Percentiles rank a stretch among this genome's conserved stretches.
These are phyloP conservation scores for Eublepharis macularius DNA, from an alignment of 2,113 vertebrate genomes.

Conservation along the genomic window DNA sequence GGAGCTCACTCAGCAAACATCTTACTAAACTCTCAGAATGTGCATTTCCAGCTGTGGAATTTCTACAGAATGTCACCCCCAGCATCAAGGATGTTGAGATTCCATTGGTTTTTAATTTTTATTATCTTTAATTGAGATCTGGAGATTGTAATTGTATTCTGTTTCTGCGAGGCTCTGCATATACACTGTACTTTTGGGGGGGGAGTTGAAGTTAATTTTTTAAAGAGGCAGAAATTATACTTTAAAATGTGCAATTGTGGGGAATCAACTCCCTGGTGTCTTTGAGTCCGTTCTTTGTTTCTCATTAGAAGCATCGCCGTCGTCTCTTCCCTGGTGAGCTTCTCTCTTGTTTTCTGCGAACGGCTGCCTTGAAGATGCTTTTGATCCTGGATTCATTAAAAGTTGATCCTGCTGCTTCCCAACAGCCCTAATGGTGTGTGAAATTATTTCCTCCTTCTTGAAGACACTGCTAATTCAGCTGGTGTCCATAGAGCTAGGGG, in stretches of 20 bases:
- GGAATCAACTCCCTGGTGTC: constrained; percentile 56
- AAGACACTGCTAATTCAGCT: constrained; percentile 43
- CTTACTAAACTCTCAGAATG: background rate
- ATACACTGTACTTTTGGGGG: constrained; percentile 47
- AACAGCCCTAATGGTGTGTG: constrained; percentile 59
- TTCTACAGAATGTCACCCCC: fast-evolving
- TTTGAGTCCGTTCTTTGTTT: constrained; percentile 69
- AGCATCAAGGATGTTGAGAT: fast-evolving
- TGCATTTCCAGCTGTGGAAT: background rate
- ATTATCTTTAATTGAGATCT: constrained; percentile 39
- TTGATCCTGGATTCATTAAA: constrained; percentile 74
- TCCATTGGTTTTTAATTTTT: background rate
- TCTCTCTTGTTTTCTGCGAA: constrained; percentile 64
- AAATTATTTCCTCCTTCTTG: constrained; percentile 46
- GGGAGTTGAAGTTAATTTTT: constrained; percentile 65
- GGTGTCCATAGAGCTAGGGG: constrained; percentile 26
- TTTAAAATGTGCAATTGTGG: constrained; percentile 61
- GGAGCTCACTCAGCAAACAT: background rate
- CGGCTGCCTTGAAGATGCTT: constrained; percentile 68
- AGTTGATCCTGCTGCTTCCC: constrained; percentile 62
- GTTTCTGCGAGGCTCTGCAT: constrained; percentile 65
- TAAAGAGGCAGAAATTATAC: constrained; percentile 64
- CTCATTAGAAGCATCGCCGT: constrained; percentile 58
- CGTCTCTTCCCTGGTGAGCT: constrained; percentile 59
- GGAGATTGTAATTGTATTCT: constrained; percentile 62